Evolutionary conservation across 2,797 vertebrate species (phyloP), one percentile per base, ranked within the genome.

Genomic region (Enoplosus armatus): DNA sequence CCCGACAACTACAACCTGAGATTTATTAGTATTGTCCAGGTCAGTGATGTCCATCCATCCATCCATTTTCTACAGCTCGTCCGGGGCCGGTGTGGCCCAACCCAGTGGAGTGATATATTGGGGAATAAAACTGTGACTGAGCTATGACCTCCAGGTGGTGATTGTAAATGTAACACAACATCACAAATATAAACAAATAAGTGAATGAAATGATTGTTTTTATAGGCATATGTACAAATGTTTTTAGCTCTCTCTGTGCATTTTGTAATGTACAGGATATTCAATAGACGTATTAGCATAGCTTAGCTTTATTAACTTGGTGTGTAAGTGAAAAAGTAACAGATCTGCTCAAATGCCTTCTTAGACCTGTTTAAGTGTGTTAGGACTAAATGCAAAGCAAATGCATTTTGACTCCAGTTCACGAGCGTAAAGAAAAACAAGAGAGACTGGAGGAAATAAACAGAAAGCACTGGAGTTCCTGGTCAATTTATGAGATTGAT

Each of bases 1-100:
- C 27, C 26, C 26, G 10, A 5, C 27, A 29, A 53, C 51, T 35
- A 53, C 75, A 79, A 59, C 63, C 79, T 78, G 80, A 77, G 71
- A 88, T 87, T 77, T 82, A 89, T 77, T 43, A 22, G 26, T 8
- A 16, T 5, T 60, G 50, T 60, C n/a, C 68, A 45, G 66, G 54
- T 77, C 47, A 16, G 71, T 43, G 29, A 43, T 18, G 16, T 43
- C 15, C 15, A 43, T 18, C 41, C 16, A 43, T 16, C 41, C 41
- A 43, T 43, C 41, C 41, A 43, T 43, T 43, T 43, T 43, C 16
- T 43, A 18, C 41, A 2, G 16, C 41, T 43, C 7, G 18, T 43
- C 41, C 2, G 41, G 16, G 41, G 16, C 16, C 5, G 5, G 41
- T 43, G 41, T 5, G 35, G 2, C 39, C 15, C 3, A 2, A 45